Evolutionary conservation across 2,797 vertebrate genomes (phyloP).

Genomic region (Anolis apletophallus): DNA sequence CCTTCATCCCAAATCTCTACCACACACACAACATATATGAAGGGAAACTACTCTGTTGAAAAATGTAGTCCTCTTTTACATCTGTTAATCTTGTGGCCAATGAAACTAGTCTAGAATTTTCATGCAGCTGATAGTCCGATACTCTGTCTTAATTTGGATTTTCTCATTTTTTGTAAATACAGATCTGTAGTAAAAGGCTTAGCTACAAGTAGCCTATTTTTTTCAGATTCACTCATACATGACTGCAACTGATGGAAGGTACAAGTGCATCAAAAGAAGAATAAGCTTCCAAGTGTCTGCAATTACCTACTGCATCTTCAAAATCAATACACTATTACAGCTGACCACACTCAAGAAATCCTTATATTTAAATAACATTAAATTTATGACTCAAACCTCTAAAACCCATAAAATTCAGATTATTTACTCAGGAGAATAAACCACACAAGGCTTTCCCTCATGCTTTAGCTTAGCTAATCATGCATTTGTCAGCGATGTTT

Average conservation of each 20-base stretch:
- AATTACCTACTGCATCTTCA: constrained; percentile 47
- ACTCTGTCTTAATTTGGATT: constrained; percentile 12
- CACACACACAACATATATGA: neutral
- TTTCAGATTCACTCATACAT: constrained; percentile 43
- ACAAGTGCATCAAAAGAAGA: constrained; percentile 25
- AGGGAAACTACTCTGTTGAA: constrained; percentile 31
- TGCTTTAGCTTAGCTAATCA: constrained; percentile 14
- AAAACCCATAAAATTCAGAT: constrained; percentile 7
- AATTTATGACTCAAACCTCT: neutral
- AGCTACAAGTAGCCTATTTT: constrained; percentile 46
- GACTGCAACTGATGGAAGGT: constrained; percentile 50
- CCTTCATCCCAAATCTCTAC: neutral
- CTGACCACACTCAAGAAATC: accelerated
- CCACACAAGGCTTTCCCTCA: neutral
- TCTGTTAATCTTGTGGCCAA: constrained; percentile 39
- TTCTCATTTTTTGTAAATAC: constrained; percentile 14
- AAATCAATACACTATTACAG: constrained; percentile 45
- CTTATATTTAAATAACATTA: constrained; percentile 32
- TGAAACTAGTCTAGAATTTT: constrained; percentile 39
- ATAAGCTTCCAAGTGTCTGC: constrained; percentile 41
- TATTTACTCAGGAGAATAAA: neutral
- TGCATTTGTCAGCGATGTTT: constrained; percentile 32
- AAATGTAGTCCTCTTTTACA: constrained; percentile 4
- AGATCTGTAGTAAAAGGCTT: constrained; percentile 24
- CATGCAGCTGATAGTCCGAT: neutral